phyloP scores from a whole-genome alignment of 2,888 invertebrate genomes.

The Octonoba sinensis region DNA sequence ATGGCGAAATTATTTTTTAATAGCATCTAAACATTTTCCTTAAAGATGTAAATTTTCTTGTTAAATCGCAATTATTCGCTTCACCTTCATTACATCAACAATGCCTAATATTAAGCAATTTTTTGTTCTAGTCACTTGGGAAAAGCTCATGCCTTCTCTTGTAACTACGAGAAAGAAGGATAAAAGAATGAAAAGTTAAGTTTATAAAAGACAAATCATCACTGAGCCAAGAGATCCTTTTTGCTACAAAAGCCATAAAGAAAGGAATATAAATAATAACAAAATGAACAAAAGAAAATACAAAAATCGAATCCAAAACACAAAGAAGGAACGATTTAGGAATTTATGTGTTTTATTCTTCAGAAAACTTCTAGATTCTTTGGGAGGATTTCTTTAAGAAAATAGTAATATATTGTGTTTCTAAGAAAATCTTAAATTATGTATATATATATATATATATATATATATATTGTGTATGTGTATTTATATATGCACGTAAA shows the following conservation, averaged over 20 bases:
- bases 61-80: too few species aligned
- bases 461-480: conserved; percentile 5
- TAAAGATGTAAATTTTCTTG: too few species aligned
- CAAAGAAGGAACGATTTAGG: not conserved
- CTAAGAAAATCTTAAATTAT: not conserved
- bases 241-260: not conserved
- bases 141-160: too few species aligned
- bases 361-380: not conserved
- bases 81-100: too few species aligned
- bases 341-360: not conserved
- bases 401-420: too few species aligned
- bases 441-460: not conserved
- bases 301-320: not conserved
- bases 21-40: too few species aligned
- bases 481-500: not conserved
- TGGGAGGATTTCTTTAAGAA: not conserved
- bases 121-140: too few species aligned
- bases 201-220: too few species aligned
- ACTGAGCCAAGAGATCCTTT: not conserved
- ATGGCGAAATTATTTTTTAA: too few species aligned
- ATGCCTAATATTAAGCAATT: too few species aligned
- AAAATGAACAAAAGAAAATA: not conserved
- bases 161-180: too few species aligned
- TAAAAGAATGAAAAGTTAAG: too few species aligned
- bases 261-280: not conserved